Evolutionary conservation across 2,113 vertebrate species (phyloP), one percentile per base, ranked within the genome.

Genomic region (Neodon shergylaensis): DNA sequence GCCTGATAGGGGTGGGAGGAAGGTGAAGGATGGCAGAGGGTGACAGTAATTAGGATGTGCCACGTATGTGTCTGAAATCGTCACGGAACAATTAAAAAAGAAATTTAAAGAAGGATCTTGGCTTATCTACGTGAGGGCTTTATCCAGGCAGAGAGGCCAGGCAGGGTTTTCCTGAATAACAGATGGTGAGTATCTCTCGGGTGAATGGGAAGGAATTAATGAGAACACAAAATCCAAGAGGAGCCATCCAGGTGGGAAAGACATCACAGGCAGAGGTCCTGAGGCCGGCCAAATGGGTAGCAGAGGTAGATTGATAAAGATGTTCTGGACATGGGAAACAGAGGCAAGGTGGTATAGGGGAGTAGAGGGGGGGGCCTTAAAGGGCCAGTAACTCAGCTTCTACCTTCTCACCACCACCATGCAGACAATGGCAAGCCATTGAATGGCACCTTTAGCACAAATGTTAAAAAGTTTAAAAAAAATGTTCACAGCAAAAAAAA

Each of bases 301-400:
- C 36, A 8, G 21, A 24, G 1, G 0, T 47, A 44, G 19, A 9
- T 3, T 1, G 1, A 72, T 26, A 19, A 21, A 8, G 65, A 31
- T 16, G 49, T 73, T 10, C 42, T 54, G 17, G 39, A 87, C 83
- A 21, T 13, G 3, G 2, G 47, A 47, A 26, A 81, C 26, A 61
- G 0, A 12, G 12, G 8, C 16, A 31, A 82, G 47, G 2, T 12
- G 31, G n/a, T 44, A 22, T 0, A 1, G 33, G 24, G 61, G n/a
- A 21, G 1, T 2, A 3, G 54, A 0, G 28, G 36, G 44, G 9
- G 61, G 66, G 8, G 54, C 12, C 19, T 8, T 6, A 3, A n/a
- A 66, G 24, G 19, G 8, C 36, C 47, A 65, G 12, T 5, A 76
- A 63, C 47, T 47, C 16, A 47, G 16, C 21, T 5, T 19, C 49